Evolutionary conservation across 2,113 vertebrate genomes (phyloP), one percentile per base, ranked within the genome.

Genomic region (Eptesicus fuscus): DNA sequence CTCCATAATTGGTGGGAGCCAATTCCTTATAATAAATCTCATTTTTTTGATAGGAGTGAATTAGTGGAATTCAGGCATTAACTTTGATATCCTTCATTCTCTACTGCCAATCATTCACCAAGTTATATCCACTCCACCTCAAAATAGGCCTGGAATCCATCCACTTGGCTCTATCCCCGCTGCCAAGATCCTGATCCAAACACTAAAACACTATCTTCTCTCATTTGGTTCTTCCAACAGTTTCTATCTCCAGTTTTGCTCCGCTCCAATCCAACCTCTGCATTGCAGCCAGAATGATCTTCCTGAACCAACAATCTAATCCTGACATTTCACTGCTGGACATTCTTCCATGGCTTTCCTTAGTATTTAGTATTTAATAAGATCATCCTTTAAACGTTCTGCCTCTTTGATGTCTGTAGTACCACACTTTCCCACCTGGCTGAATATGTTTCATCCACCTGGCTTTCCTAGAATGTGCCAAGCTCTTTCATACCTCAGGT

Each of bases 71-170:
- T 28, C 7, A 59, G 44, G 49, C 78, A 83, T 56, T 92, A 74
- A 70, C 47, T 92, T 74, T 42, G 82, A 85, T 56, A 74, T 88
- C 42, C 44, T 37, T 93, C 71, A 92, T 53, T 56, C 25, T 88
- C 37, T 30, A 42, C 67, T 90, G 96, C 35, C 8, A 93, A 79
- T 80, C 79, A 67, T 89, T 90, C 56, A 92, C 80, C 83, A 92
- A 61, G 23, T 78, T 85, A 53, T 73, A 84, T 20, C 5, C 30
- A 77, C 12, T 85, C 56, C 30, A 51, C 53, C 40, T 70, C 17
- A 32, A 83, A 84, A 92, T 35, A 88, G 84, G 90, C 59, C 47
- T 92, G 77, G 71, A 85, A 80, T 85, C n/a, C 59, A 83, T 88
- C 37, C 47, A 44, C 40, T 56, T 73, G 67, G 59, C 71, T 73